Evolutionary conservation across 1,140 invertebrate genomes (phyloP).

Genomic region (Periplaneta americana): DNA sequence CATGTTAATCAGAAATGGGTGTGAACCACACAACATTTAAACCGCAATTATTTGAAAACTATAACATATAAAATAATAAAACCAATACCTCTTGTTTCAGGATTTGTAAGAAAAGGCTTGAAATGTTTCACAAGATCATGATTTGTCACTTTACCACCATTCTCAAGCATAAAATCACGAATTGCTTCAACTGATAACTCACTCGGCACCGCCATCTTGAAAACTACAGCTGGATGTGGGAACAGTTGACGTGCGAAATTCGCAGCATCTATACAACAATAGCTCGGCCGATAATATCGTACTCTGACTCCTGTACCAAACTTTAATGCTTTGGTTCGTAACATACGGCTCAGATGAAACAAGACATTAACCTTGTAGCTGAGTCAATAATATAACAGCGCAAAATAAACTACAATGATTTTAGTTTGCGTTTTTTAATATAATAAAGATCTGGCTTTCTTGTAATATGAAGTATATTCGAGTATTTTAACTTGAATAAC

Average conservation of each 20-base stretch:
- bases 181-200: constrained; percentile 78
- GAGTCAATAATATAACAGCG: too few relatives aligned
- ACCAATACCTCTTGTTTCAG: constrained; percentile 64
- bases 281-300: background rate
- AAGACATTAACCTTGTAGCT: too few relatives aligned
- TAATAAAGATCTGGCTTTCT: too few relatives aligned
- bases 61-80: background rate
- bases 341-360: too few relatives aligned
- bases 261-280: background rate
- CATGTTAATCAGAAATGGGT: background rate
- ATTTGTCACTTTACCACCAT: constrained; percentile 80
- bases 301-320: too few relatives aligned
- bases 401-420: too few relatives aligned
- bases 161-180: constrained; percentile 71
- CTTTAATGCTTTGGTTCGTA: too few relatives aligned
- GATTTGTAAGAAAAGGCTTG: constrained; percentile 75
- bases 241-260: constrained; percentile 1
- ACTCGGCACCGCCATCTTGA: constrained; percentile 58
- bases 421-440: too few relatives aligned
- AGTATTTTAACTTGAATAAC: too few relatives aligned
- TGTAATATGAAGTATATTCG: too few relatives aligned
- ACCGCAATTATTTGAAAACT: background rate
- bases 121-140: constrained; percentile 85
- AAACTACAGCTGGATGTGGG: background rate
- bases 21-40: background rate